Base-by-base conservation (phyloP, 2,888 invertebrate genomes). In the Colletes collaris region DNA sequence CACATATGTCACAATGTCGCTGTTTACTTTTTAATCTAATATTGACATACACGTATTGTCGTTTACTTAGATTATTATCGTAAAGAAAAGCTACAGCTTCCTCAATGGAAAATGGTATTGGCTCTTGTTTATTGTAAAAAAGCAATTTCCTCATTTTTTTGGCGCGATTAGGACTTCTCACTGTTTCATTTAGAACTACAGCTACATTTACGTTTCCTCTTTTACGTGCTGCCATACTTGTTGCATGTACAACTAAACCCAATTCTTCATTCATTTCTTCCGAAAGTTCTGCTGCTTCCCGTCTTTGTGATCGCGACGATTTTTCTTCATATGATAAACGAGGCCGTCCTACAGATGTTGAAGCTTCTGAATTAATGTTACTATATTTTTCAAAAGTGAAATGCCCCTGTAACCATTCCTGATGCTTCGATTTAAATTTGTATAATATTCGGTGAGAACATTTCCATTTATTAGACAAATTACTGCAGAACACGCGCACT, bases 31-130 rank as follows among this genome's bases (percentile, higher is more conserved):
- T 10, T n/a, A 65, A 53, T 40, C 64, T n/a, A 6, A 53, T 53
- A 40, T 65, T 65, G 6, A 53, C n/a, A n/a, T 55, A n/a, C n/a
- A n/a, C n/a, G n/a, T n/a, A 65, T 19, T 65, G 53, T 4, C 19
- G 7, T 11, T 65, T 65, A 6, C 16, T 65, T 11, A 52, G 6
- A 40, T 13, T 52, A 11, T 6, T 40, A 5, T 40, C 40, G 40
- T 40, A 40, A 40, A 40, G 6, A 40, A 40, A 40, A 4, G 40
- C 40, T 40, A 40, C 4, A 5, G 40, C 40, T 40, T 40, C 40
- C 4, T 40, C 40, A 5, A 40, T 6, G 4, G 40, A 40, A 40
- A 40, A 6, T 6, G 40, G 6, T 5, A 40, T 40, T 40, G 16
- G 16, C 0, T 16, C 16, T 16, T 16, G 16, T 16, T 16, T 16